Base-by-base conservation (phyloP, 1,140 invertebrate genomes). In the Habropoda laboriosa region DNA sequence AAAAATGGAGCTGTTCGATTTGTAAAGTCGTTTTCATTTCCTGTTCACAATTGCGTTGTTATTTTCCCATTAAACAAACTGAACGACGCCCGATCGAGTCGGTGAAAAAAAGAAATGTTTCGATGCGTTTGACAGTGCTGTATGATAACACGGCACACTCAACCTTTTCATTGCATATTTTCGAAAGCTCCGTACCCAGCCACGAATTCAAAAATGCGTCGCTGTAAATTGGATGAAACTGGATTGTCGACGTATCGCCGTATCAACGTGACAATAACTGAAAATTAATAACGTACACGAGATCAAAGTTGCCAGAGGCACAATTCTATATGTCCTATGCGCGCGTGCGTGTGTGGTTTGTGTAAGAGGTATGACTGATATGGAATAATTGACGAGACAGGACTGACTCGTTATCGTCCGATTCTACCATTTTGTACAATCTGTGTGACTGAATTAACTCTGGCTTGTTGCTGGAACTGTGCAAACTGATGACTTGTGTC, bases 11-110 rank as follows among this genome's bases (percentile, higher is more conserved):
- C 38, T 32, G n/a, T 16, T 27, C 40, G 64, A n/a, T 35, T 68
- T 47, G 35, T 16, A 77, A 27, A 40, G 51, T 16, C 7, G 38
- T 77, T 77, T 68, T 58, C 40, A 32, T 53, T 55, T 66, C 3
- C 40, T 13, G 21, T 6, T 4, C 18, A 16, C 58, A 32, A 66
- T 63, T 40, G 27, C 13, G 24, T 21, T 66, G 42, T 61, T 75
- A 75, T 66, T 64, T 53, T 42, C 21, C 30, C 40, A 27, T 75
- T 53, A 53, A 75, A 51, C 32, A 63, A 61, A 49, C 27, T n/a
- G 27, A 30, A 55, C 27, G 24, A 27, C 8, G 21, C 3, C 45
- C 21, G 51, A 53, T 40, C 58, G n/a, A 0, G 2, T 3, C 16
- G n/a, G 2, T 13, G 27, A 38, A 42, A 63, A 42, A 53, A 55